Evolutionary conservation across 2,888 invertebrate genomes (phyloP).

Genomic region (Abrostola tripartita): DNA sequence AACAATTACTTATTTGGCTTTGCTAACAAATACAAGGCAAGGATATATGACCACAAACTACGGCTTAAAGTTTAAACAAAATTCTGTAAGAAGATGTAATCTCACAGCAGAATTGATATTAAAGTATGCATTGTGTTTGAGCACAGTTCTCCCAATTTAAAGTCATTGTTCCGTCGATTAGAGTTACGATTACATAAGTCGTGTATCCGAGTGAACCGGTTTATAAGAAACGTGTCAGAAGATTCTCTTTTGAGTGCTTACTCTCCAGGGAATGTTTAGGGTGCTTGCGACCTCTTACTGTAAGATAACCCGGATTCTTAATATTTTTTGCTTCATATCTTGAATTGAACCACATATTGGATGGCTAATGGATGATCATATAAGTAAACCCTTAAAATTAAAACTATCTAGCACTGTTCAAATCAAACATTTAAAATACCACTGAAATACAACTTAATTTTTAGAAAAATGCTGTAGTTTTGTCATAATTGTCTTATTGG

Average conservation of each 20-base stretch:
- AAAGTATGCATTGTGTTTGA: slow-evolving; percentile 22
- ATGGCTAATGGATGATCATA: neutral
- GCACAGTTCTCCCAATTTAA: neutral
- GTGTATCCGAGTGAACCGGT: slow-evolving; percentile 82
- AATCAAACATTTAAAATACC: neutral
- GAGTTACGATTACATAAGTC: slow-evolving; percentile 82
- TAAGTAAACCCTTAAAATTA: neutral
- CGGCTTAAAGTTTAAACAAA: no score
- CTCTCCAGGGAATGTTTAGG: slow-evolving; percentile 45
- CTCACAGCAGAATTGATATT: neutral
- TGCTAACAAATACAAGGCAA: no score
- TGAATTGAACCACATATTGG: neutral
- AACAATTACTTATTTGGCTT: no score
- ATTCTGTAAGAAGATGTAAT: neutral
- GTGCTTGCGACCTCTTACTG: slow-evolving; percentile 38
- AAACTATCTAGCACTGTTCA: slow-evolving; percentile 5
- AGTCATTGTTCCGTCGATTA: slow-evolving; percentile 71
- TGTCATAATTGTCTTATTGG: slow-evolving; percentile 21
- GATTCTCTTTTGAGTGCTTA: slow-evolving; percentile 75
- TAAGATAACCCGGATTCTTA: slow-evolving; percentile 12
- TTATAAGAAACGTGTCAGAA: slow-evolving; percentile 85
- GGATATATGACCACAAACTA: no score
- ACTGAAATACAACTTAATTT: neutral
- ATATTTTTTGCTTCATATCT: neutral
- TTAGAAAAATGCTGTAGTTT: slow-evolving; percentile 22